Evolutionary conservation across 2,113 vertebrate genomes (phyloP), one percentile per base, ranked within the genome.

Genomic region (Nycticryphes semicollaris): DNA sequence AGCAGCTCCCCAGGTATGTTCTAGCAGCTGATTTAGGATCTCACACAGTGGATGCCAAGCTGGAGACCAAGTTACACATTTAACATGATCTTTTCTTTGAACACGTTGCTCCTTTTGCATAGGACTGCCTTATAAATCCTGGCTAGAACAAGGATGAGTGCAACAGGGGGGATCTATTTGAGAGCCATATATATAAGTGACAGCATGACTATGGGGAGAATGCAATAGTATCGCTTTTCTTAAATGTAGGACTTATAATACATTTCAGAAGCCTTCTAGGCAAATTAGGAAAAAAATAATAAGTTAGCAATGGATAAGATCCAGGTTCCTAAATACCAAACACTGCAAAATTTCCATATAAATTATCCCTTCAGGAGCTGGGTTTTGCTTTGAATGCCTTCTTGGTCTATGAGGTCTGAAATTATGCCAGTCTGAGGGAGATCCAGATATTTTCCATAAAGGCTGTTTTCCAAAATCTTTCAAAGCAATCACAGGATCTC

Each of bases 361-460:
- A 98, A 98, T 98, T 97, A 97, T 96, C 96, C 96, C 97, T 98
- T 95, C 97, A 97, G 98, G 98, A 97, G 89, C 94, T 90, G 64
- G 81, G 62, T 87, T 97, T 96, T 97, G 80, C 97, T 97, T 97
- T 98, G 97, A 98, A 98, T 97, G 94, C 92, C 87, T 97, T 97
- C 97, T 98, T 98, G 97, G 97, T 98, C 95, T 97, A 83, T 92
- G 96, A 97, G 97, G 96, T 97, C 97, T 98, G 97, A 98, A 97
- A 96, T 96, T 92, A 91, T 97, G 98, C 98, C 98, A 98, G 96
- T 96, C 95, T 96, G 96, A 98, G 94, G 94, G 94, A 82, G 96
- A 97, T 98, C 93, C 96, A 97, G 97, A 96, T 97, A 96, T 97
- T 98, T 98, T 98, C 97, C 97, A 88, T 87, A 87, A 96, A 96